phyloP scores from a whole-genome alignment of 2,113 vertebrate species.

The Eptatretus burgeri region DNA sequence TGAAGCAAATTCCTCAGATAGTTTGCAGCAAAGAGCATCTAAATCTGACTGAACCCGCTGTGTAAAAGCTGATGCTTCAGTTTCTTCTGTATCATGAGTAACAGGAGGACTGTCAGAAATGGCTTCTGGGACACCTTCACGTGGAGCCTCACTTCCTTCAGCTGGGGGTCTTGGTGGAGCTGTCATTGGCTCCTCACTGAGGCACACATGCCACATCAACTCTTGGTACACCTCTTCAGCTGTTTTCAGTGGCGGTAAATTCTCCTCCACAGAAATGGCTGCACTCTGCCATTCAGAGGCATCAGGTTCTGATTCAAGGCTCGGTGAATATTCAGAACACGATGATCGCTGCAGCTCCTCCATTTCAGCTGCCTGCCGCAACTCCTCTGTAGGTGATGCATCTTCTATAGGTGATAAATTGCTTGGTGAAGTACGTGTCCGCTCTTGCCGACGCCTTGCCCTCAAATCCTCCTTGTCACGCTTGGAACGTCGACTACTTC shows the following conservation, averaged over 20 bases:
- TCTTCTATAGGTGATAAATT: conserved; percentile 44
- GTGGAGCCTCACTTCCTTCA: no score
- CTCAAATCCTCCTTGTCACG: conserved; percentile 84
- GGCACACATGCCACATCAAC: conserved; percentile 44
- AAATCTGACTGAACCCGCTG: no score
- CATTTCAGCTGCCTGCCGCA: conserved; percentile 33
- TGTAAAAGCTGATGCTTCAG: no score
- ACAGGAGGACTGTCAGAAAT: no score
- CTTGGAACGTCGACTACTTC: conserved; percentile 42
- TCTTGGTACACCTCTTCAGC: conserved; percentile 73
- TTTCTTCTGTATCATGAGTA: no score
- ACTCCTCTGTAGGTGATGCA: conserved; percentile 41
- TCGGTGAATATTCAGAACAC: conserved; percentile 54
- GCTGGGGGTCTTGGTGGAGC: no score
- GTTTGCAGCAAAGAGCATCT: no score
- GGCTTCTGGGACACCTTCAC: no score
- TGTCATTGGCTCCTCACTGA: conserved; percentile 10
- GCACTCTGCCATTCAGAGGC: conserved; percentile 58
- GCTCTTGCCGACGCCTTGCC: conserved; percentile 44
- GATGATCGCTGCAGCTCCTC: conserved; percentile 41
- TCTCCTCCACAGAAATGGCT: conserved; percentile 12
- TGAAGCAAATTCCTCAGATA: no score
- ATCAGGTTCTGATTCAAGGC: conserved; percentile 60
- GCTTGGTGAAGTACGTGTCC: conserved; percentile 54
- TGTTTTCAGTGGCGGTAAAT: conserved; percentile 32